Evolutionary conservation across 1,140 invertebrate genomes (phyloP), one percentile per base, ranked within the genome.

Genomic region (Drosophila athabasca): DNA sequence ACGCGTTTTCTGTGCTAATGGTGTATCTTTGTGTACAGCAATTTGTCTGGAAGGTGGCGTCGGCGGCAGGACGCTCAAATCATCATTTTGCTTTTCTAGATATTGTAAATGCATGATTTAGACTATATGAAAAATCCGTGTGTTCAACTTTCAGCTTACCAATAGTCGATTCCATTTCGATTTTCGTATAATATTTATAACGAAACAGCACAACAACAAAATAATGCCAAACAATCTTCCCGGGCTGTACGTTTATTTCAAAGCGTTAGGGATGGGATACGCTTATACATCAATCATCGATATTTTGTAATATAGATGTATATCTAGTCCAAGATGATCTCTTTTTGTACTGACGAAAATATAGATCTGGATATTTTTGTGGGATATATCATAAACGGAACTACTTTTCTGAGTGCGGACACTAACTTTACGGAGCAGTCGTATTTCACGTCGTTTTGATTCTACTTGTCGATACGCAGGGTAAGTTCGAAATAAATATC

Each of bases 1-100:
- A 3, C 78, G 78, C 0, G 78, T 73, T 55, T 81, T 73, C 6
- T 15, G 72, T 0, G 67, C 59, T 35, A 81, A 60, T 0, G 77
- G 77, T 15, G 78, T 81, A 9, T 11, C 43, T 13, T 39, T 13
- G 3, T 11, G 13, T 11, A 1, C 48, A 24, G 45, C 2, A 8
- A 9, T 15, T 15, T 29, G 35, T 39, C 13, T 39, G 35, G n/a
- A 3, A 3, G 49, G 46, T 49, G 49, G 65, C 66, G 66, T 17
- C 17, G 61, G 31, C 51, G 61, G 26, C 45, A 53, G 19, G 49
- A 70, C 55, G 55, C 51, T 11, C 22, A 17, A 55, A 45, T 67
- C 43, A 6, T 31, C 68, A 13, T 8, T 8, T 7, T 11, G 6
- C 1, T 29, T 11, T 22, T 49, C 44, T 13, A 1, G 6, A n/a